Evolutionary conservation across 2,113 vertebrate species (phyloP), one percentile per base, ranked within the genome.

Genomic region (Hippocampus guttulatus): DNA sequence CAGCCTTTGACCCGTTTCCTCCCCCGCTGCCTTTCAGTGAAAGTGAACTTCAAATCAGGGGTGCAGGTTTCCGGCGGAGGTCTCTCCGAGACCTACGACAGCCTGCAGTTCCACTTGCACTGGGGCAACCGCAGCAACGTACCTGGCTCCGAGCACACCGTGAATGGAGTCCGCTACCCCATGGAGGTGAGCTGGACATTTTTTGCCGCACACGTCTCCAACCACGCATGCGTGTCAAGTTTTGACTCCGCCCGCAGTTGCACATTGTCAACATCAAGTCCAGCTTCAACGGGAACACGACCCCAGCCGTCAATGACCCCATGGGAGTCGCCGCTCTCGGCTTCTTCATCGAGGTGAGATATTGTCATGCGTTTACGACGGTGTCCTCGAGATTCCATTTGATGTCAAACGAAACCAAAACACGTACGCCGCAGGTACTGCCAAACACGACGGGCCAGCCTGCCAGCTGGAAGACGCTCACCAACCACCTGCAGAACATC

Each of bases 231-330:
- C 8, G 30, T n/a, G 6, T 8, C 1, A 38, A 41, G 6, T 43
- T 15, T 58, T 0, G 40, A 49, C 45, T 0, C 20, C 38, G 70
- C 43, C 27, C 3, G 0, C 71, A 94, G 93, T 8, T 93, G 3
- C 93, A 93, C 79, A 90, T 94, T 14, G 91, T 93, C 1, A 89
- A 81, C 70, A 1, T n/a, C 38, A 90, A 84, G 70, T 45, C 79
- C 3, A 52, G 65, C 55, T 58, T 25, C n/a, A 75, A 87, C 1
- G 0, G n/a, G 1, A 69, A 81, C 52, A 63, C 58, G 5, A 27
- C 7, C 10, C 2, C 0, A 0, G 87, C 82, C 3, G 0, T 80
- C 2, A 3, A 0, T 1, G 84, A 93, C 74, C 15, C 85, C 1
- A 21, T 45, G 0, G 92, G 86, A 68, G 23, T 89, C 0, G 90